These are phyloP conservation scores for Chunga burmeisteri DNA, from an alignment of 2,113 vertebrate genomes.

Conservation along the genomic window DNA sequence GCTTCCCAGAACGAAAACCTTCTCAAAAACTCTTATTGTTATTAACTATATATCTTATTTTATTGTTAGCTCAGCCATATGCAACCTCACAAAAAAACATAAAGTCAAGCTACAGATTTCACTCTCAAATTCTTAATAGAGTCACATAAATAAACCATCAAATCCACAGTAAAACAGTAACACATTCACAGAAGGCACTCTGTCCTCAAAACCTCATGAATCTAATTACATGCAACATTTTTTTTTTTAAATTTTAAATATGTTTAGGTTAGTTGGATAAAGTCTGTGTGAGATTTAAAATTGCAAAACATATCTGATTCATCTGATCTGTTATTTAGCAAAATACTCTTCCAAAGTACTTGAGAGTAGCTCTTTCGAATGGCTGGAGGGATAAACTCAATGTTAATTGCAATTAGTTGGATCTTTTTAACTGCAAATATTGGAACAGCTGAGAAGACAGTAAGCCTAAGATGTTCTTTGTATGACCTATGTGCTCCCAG, in stretches of 20 bases:
- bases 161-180: background rate
- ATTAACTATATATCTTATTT: background rate
- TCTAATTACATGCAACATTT: no score
- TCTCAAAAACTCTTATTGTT: background rate
- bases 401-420: background rate
- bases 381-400: background rate
- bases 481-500: background rate
- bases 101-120: background rate
- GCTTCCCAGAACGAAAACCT: background rate
- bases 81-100: background rate
- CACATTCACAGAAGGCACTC: background rate
- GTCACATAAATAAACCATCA: background rate
- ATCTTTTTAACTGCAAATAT: background rate
- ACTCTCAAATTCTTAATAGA: background rate
- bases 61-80: background rate
- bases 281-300: background rate
- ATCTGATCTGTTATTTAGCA: background rate
- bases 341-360: background rate
- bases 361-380: background rate
- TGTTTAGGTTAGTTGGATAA: background rate
- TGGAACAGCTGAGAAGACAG: background rate
- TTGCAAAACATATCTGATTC: background rate
- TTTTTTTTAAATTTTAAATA: background rate
- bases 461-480: background rate
- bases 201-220: background rate